Conservation (phyloP, 2,113 vertebrate species). For the Pitta sordida region DNA sequence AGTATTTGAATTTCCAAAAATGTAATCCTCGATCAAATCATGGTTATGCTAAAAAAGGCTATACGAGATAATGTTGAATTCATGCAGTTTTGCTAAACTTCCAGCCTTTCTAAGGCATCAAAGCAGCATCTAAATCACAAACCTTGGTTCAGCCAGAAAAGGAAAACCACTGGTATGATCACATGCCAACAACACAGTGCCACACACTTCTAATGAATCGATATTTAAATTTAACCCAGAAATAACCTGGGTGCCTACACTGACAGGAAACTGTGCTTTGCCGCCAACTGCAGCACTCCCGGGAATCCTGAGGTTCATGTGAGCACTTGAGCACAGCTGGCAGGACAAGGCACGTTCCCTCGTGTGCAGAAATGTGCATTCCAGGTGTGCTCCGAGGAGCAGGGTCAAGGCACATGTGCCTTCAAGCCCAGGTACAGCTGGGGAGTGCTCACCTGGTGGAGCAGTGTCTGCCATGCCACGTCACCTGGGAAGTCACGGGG, state of each 20-base stretch:
- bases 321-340: not conserved
- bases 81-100: not conserved
- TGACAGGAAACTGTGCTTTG: not conserved
- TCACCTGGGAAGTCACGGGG: not conserved
- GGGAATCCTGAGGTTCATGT: not conserved
- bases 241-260: not conserved
- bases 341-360: not conserved
- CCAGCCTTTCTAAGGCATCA: not conserved
- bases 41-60: not conserved
- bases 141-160: not conserved
- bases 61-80: not conserved
- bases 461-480: too few species aligned
- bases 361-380: not conserved
- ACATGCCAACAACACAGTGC: not conserved
- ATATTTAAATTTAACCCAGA: conserved; percentile 18
- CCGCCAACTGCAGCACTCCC: not conserved
- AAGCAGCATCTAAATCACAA: not conserved
- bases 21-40: not conserved
- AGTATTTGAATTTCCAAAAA: not conserved
- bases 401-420: not conserved
- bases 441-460: too few species aligned
- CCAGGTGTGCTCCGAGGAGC: not conserved
- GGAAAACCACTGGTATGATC: not conserved
- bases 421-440: not conserved
- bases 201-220: not conserved